Conservation (phyloP, 1,140 invertebrate species). For the Nylanderia fulva region DNA sequence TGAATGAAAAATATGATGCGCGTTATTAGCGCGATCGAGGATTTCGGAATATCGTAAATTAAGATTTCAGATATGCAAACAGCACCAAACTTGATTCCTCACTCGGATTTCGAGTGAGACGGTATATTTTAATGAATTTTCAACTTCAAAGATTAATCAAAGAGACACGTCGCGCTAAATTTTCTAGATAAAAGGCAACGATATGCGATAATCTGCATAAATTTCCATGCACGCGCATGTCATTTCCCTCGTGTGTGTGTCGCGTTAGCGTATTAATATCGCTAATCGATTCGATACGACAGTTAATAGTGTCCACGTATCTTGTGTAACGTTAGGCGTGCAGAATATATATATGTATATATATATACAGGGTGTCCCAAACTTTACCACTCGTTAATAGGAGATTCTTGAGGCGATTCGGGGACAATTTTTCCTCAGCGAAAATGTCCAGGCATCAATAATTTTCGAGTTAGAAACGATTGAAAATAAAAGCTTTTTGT, state of each 20-base stretch:
- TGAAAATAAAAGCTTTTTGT: too few relatives aligned
- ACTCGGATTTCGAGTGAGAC: not conserved
- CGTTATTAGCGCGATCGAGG: not conserved
- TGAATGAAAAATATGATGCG: too few relatives aligned
- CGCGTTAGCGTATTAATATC: slow-evolving; percentile 43
- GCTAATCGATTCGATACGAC: slow-evolving; percentile 49
- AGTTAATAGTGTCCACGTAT: slow-evolving; percentile 29
- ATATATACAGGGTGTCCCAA: too few relatives aligned
- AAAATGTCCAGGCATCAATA: too few relatives aligned
- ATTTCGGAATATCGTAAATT: not conserved
- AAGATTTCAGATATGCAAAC: not conserved
- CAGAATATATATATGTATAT: too few relatives aligned
- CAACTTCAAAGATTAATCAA: not conserved
- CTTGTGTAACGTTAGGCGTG: not conserved
- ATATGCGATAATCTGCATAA: slow-evolving; percentile 23
- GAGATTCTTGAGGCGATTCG: too few relatives aligned
- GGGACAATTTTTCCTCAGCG: too few relatives aligned
- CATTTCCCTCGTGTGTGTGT: slow-evolving; percentile 10
- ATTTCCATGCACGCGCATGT: not conserved
- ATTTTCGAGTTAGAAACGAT: too few relatives aligned
- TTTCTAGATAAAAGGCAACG: not conserved
- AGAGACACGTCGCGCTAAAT: not conserved
- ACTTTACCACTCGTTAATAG: too few relatives aligned
- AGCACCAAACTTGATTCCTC: not conserved
- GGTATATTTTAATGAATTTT: not conserved